A percentile compares a stretch with the other conserved stretches of the same genome.
These are phyloP conservation scores for Dendrophyllia cribrosa DNA, from an alignment of 64 coral and sea anemone genomes.

Conservation along the genomic window DNA sequence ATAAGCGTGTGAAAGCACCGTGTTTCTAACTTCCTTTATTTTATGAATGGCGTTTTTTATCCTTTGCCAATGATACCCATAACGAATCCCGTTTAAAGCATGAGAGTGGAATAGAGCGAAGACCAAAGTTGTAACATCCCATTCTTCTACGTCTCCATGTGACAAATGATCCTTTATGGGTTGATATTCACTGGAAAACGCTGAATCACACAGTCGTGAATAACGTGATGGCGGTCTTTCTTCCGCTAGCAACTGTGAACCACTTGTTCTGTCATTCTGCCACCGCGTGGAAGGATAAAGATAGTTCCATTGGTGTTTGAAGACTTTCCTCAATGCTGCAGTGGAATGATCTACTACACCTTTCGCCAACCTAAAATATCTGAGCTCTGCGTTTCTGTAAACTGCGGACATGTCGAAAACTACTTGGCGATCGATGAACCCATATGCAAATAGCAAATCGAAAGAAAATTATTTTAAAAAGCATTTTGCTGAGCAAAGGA, in stretches of 20 bases:
- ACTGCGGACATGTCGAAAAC: background rate
- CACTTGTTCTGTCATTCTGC: conserved; percentile 34
- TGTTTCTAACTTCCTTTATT: conserved; percentile 57
- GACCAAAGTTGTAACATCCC: conserved; percentile 59
- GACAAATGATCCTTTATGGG: conserved; percentile 33
- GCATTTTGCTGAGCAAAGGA: no score
- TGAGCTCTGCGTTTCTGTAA: conserved; percentile 34
- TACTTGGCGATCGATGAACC: no score
- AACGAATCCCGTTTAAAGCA: conserved; percentile 5
- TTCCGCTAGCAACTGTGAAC: conserved; percentile 9
- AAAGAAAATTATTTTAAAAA: background rate
- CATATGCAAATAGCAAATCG: no score
- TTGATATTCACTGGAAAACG: background rate
- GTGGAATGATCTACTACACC: conserved; percentile 53
- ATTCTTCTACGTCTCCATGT: conserved; percentile 31
- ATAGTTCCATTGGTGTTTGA: conserved; percentile 52
- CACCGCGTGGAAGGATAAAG: conserved; percentile 29
- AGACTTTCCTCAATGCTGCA: conserved; percentile 40
- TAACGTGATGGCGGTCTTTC: background rate
- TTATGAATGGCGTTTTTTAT: conserved; percentile 1
- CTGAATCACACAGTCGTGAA: conserved; percentile 43
- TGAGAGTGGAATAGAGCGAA: conserved; percentile 34
- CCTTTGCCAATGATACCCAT: background rate
- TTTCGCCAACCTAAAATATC: conserved; percentile 59
- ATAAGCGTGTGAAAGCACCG: conserved; percentile 19